Evolutionary conservation across 2,113 vertebrate species (phyloP).

Genomic region (Rhipidura dahli): DNA sequence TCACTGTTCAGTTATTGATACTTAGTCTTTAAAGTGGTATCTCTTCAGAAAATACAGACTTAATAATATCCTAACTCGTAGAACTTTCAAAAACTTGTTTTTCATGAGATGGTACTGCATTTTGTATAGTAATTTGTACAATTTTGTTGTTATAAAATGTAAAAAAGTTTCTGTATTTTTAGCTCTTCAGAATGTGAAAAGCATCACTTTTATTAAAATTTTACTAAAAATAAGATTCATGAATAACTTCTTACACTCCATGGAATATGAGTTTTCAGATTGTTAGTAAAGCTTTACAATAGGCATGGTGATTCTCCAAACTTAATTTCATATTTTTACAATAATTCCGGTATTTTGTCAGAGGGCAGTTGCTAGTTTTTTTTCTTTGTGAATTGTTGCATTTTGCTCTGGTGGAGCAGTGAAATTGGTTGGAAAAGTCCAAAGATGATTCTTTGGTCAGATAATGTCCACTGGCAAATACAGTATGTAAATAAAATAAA

Average conservation of each 20-base stretch:
- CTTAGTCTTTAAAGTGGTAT: not conserved
- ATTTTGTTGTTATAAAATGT: constrained; percentile 31
- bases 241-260: constrained; percentile 7
- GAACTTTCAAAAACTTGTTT: not conserved
- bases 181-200: constrained; percentile 37
- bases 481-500: not conserved
- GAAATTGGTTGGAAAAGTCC: not conserved
- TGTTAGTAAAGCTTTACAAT: not conserved
- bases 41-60: not conserved
- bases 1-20: not conserved
- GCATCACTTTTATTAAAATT: constrained; percentile 24
- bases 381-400: not conserved
- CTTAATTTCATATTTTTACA: not conserved
- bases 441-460: not conserved
- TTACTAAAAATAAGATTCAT: constrained; percentile 3
- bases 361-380: not conserved
- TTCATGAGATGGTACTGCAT: not conserved
- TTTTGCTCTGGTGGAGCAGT: not conserved
- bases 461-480: not conserved
- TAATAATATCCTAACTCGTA: not conserved
- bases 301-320: not conserved
- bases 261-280: not conserved
- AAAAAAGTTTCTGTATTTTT: constrained; percentile 38
- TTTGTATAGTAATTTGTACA: constrained; percentile 32
- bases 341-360: not conserved